phyloP scores from a whole-genome alignment of 2,888 invertebrate genomes.

The Sesia apiformis region DNA sequence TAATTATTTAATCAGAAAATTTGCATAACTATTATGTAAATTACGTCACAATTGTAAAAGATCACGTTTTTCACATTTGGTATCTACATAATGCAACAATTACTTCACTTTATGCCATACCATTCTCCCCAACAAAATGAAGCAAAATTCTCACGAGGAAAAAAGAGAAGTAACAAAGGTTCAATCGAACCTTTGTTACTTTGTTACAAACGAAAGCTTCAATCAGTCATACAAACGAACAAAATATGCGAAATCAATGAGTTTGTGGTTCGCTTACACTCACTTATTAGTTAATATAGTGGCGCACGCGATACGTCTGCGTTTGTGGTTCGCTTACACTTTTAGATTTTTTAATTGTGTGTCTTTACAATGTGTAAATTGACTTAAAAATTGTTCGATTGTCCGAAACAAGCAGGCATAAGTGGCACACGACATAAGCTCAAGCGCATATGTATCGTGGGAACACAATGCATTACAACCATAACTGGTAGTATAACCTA shows the following conservation, averaged over 20 bases:
- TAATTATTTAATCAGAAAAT: no score
- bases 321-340: conserved; percentile 3
- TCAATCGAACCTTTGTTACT: background rate
- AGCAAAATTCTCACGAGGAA: background rate
- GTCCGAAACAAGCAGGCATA: conserved; percentile 8
- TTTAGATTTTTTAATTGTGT: no score
- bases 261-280: conserved; percentile 38
- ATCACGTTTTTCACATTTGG: background rate
- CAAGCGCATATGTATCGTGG: conserved; percentile 35
- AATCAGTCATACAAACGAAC: conserved; percentile 33
- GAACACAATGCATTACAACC: conserved; percentile 38
- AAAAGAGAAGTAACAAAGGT: background rate
- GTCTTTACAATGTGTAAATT: no score
- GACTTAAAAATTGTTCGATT: background rate
- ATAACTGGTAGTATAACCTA: conserved; percentile 25
- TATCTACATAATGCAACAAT: background rate
- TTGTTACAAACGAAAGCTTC: conserved; percentile 20
- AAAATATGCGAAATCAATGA: conserved; percentile 40
- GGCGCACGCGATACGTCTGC: conserved; percentile 36
- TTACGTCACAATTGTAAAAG: background rate
- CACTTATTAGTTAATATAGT: conserved; percentile 46
- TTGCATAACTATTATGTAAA: background rate
- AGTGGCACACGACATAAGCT: conserved; percentile 17
- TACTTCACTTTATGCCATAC: background rate
- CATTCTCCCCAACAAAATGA: background rate